Evolutionary conservation across 2,888 invertebrate genomes (phyloP).

Genomic region (Meta bourneti): DNA sequence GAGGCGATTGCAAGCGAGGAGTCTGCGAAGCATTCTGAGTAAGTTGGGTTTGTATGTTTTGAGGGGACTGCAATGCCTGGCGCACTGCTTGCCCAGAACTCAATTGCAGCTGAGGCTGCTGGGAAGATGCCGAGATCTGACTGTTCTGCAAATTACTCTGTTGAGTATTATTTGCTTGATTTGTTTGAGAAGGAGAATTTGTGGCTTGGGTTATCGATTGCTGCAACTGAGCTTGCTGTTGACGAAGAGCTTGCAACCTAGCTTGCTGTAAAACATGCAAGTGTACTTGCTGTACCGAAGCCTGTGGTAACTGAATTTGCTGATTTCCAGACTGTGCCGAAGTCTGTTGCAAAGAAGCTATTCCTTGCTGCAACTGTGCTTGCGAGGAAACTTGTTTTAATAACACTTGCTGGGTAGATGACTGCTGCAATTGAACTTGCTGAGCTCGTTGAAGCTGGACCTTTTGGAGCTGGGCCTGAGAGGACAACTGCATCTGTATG

Average conservation of each 20-base stretch:
- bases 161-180: constrained; percentile 2
- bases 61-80: constrained; percentile 35
- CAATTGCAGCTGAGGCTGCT: constrained; percentile 22
- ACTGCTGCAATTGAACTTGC: constrained; percentile 57
- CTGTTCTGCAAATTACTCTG: constrained; percentile 32
- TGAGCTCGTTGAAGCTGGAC: constrained; percentile 48
- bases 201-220: constrained; percentile 62
- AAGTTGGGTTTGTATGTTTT: constrained; percentile 17
- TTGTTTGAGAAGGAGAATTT: constrained; percentile 28
- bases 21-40: constrained; percentile 46
- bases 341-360: constrained; percentile 34
- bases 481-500: constrained; percentile 58
- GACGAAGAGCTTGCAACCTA: constrained; percentile 58
- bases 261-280: constrained; percentile 72
- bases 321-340: constrained; percentile 17
- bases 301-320: constrained; percentile 60
- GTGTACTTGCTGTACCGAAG: constrained; percentile 67
- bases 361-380: constrained; percentile 41
- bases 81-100: constrained; percentile 12
- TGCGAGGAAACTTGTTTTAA: constrained; percentile 53
- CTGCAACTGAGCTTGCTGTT: constrained; percentile 66
- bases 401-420: constrained; percentile 50
- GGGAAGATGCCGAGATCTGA: constrained; percentile 30
- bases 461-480: constrained; percentile 59
- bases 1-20: constrained; percentile 40